phyloP scores from a whole-genome alignment of 2,797 vertebrate genomes.

The Falco biarmicus region DNA sequence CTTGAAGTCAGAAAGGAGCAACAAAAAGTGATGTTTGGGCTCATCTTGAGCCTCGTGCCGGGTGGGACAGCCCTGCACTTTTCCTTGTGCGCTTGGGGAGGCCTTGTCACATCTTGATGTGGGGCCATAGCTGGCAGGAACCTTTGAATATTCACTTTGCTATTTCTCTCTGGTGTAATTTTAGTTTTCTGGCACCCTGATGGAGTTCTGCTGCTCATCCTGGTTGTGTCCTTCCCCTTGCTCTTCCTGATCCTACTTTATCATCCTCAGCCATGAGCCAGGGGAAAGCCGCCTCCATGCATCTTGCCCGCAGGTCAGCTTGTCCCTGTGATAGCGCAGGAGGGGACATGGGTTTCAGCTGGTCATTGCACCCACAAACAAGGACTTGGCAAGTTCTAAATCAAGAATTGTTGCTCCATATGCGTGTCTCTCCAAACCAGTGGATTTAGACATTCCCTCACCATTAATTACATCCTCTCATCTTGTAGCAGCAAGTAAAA shows the following conservation, averaged over 20 bases:
- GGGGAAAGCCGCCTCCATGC: fast-evolving
- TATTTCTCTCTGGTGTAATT: background rate
- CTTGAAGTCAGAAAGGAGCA: background rate
- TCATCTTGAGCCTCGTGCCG: fast-evolving
- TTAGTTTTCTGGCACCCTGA: background rate
- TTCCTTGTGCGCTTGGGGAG: background rate
- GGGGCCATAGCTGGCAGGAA: background rate
- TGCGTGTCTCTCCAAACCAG: background rate
- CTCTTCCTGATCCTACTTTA: slow-evolving; percentile 25
- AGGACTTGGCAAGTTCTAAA: background rate
- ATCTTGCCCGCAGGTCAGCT: background rate
- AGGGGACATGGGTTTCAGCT: background rate
- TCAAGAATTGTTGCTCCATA: background rate
- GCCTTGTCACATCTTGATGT: background rate
- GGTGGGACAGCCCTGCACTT: background rate
- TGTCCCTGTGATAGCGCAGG: fast-evolving
- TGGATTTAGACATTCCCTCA: slow-evolving; percentile 58
- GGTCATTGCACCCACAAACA: background rate
- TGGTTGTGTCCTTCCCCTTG: background rate
- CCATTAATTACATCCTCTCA: slow-evolving; percentile 16
- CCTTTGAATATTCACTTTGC: background rate
- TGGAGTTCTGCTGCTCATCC: background rate
- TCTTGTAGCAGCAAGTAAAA: background rate
- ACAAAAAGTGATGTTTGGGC: background rate
- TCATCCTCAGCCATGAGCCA: background rate